Percentiles rank a stretch among this genome's conserved stretches.
Conservation (phyloP, 2,113 vertebrate species). For the Pterocles orientalis region DNA sequence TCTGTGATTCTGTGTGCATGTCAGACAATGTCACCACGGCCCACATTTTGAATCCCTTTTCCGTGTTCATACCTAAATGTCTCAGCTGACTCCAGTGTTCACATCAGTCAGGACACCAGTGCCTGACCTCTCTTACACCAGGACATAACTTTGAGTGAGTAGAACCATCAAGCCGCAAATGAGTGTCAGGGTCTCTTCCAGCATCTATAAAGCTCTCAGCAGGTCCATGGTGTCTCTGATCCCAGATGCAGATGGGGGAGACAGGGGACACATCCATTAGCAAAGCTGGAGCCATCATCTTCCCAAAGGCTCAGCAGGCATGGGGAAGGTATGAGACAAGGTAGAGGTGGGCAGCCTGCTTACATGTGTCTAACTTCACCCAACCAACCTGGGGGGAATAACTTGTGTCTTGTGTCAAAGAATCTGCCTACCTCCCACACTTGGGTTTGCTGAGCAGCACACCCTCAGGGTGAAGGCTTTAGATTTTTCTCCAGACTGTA, state of each 20-base stretch:
- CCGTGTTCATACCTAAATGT: background rate
- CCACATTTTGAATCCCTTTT: background rate
- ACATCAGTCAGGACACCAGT: background rate
- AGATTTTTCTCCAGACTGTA: background rate
- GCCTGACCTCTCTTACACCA: background rate
- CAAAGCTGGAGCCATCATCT: background rate
- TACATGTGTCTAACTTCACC: background rate
- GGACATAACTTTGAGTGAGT: background rate
- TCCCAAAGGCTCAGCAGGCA: background rate
- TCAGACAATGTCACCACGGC: background rate
- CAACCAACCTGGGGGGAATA: background rate
- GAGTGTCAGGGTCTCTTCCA: background rate
- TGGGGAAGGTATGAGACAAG: background rate
- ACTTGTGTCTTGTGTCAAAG: background rate
- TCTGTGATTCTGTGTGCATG: too few relatives aligned
- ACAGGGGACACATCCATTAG: background rate
- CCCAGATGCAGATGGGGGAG: background rate
- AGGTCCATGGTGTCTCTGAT: background rate
- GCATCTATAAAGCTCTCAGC: background rate
- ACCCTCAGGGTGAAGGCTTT: background rate
- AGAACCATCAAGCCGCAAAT: background rate
- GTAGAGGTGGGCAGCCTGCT: background rate
- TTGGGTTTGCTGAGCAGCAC: background rate
- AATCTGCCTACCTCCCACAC: background rate
- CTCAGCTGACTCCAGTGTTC: background rate